Evolutionary conservation across 1,140 invertebrate species (phyloP), one percentile per base, ranked within the genome.

Genomic region (Dendrolimus kikuchii): DNA sequence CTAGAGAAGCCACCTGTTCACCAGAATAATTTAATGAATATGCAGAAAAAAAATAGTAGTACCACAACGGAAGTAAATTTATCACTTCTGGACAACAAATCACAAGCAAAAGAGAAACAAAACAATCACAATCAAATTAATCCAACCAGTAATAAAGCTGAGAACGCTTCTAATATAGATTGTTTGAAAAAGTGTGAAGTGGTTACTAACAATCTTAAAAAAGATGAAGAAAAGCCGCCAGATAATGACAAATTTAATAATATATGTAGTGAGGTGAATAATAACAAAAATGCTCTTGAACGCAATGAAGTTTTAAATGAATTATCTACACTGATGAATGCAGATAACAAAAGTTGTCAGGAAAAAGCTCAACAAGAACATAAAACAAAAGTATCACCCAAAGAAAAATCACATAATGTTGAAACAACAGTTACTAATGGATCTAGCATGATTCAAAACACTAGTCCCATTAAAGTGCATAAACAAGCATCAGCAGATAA

Each of bases 401-500:
- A 23, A 23, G 23, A 23, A 23, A 23, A 23, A 23, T 23, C 23
- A 23, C 23, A 23, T 23, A 23, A 23, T 23, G 23, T 23, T 23
- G 23, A 23, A 3, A 23, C 23, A 23, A 23, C 23, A 23, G 1
- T 3, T 23, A 23, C 23, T 23, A 23, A 23, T 3, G 23, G 23
- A 23, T 23, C 23, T 23, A 23, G 23, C 23, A 23, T 23, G 23
- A 23, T 23, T 23, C 23, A 23, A 23, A 23, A 23, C 23, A 23
- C 23, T 23, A 23, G 1, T 23, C 23, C 23, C 23, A 23, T 23
- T 23, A 3, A 23, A 23, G 23, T 23, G 23, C 23, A 23, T 23
- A 44, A 58, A 44, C 49, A 23, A 49, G 40, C 38, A 48, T 23
- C 55, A 62, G 57, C 46, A 7, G 50, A 53, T 66, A 52, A 66